These are phyloP conservation scores for Garra rufa DNA, from an alignment of 2,113 vertebrate species.

Conservation along the genomic window DNA sequence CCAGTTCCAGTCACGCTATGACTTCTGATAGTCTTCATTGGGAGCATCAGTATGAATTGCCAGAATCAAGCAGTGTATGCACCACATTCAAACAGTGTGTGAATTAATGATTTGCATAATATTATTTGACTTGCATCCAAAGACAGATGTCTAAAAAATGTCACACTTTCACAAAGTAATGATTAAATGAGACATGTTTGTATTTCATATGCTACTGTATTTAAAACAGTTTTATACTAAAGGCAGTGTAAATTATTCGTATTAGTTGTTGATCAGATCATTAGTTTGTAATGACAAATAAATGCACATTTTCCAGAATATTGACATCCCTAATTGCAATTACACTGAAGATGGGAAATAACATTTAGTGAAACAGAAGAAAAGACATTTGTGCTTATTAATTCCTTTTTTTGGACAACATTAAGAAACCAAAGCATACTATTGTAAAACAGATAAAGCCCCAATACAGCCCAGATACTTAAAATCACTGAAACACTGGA, in stretches of 20 bases:
- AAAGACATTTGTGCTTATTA: no score
- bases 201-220: neutral
- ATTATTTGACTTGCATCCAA: neutral
- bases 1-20: no score
- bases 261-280: neutral
- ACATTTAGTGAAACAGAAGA: no score
- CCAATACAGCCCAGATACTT: neutral
- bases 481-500: neutral
- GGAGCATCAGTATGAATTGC: no score
- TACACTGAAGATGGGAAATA: no score
- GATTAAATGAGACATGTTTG: neutral
- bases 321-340: neutral
- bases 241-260: no score
- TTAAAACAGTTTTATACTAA: no score
- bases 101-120: no score
- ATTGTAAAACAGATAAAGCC: neutral
- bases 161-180: neutral
- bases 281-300: neutral
- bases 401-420: neutral
- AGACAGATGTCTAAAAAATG: neutral
- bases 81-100: no score
- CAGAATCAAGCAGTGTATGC: no score
- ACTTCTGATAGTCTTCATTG: no score
- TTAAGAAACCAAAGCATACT: no score
- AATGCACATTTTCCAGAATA: neutral